Evolutionary conservation across 1,140 invertebrate genomes (phyloP).

Genomic region (Drosophila triauraria): DNA sequence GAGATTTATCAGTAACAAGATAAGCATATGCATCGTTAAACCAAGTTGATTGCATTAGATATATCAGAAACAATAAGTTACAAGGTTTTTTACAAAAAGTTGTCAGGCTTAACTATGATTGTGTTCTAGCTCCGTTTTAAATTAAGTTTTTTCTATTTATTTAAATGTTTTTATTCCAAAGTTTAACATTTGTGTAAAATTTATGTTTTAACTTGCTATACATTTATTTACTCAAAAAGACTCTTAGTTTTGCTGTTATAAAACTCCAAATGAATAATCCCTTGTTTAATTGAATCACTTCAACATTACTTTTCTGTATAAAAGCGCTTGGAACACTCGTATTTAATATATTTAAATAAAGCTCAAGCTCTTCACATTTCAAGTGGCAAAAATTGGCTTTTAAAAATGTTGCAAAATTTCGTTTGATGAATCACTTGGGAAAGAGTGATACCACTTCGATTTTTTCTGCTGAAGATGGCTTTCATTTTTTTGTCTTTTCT

Average conservation of each 20-base stretch:
- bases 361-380: neutral
- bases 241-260: neutral
- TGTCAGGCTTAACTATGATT: neutral
- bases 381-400: constrained; percentile 2
- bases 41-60: neutral
- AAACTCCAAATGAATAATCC: neutral
- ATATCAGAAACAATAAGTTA: neutral
- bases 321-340: neutral
- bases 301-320: neutral
- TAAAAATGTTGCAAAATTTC: constrained; percentile 3
- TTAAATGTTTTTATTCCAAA: too few species aligned
- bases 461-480: constrained; percentile 35
- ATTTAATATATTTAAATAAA: neutral
- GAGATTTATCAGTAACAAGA: constrained; percentile 21
- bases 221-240: neutral
- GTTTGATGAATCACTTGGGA: constrained; percentile 12
- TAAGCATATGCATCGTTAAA: constrained; percentile 7
- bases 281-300: neutral
- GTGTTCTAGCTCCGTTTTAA: neutral
- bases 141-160: neutral
- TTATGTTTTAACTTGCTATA: too few species aligned
- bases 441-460: constrained; percentile 41
- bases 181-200: too few species aligned
- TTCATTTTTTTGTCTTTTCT: constrained; percentile 5
- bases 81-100: neutral